Conservation (phyloP, 2,113 vertebrate species). For the Clinocottus analis region DNA sequence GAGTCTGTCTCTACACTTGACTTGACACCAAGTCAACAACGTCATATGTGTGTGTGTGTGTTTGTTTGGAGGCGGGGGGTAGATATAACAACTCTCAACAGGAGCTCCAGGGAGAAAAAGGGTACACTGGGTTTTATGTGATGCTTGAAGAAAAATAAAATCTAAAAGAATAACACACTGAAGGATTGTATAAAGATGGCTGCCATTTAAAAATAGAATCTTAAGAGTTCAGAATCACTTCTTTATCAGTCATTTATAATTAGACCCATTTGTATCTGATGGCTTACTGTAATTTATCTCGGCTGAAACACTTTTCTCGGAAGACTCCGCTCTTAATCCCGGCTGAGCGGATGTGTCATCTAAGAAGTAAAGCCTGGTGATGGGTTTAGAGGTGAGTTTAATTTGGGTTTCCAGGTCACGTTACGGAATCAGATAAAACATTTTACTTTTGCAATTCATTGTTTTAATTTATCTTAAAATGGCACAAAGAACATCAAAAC, state of each 20-base stretch:
- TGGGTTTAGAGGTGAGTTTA: constrained; percentile 41
- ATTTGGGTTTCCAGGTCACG: constrained; percentile 7
- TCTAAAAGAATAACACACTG: not conserved
- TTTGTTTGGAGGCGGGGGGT: not conserved
- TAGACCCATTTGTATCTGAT: not conserved
- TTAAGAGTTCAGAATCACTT: not conserved
- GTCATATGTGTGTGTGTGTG: not conserved
- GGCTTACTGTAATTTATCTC: not conserved
- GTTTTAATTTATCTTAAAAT: not conserved
- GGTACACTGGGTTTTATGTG: not conserved
- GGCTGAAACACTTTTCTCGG: constrained; percentile 3
- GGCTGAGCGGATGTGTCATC: not conserved
- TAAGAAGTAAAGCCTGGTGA: constrained; percentile 26
- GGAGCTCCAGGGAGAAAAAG: constrained; percentile 10
- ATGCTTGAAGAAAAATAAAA: not conserved
- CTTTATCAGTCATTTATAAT: no score
- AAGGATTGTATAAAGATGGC: not conserved
- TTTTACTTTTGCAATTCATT: not conserved
- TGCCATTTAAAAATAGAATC: not conserved
- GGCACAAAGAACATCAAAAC: not conserved
- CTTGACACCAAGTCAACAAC: constrained; percentile 7
- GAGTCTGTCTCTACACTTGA: constrained; percentile 47
- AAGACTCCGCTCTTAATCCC: constrained; percentile 34
- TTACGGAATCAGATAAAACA: not conserved
- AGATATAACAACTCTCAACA: constrained; percentile 40